Conservation (phyloP, 1,140 invertebrate species). For the Zophobas atratus region DNA sequence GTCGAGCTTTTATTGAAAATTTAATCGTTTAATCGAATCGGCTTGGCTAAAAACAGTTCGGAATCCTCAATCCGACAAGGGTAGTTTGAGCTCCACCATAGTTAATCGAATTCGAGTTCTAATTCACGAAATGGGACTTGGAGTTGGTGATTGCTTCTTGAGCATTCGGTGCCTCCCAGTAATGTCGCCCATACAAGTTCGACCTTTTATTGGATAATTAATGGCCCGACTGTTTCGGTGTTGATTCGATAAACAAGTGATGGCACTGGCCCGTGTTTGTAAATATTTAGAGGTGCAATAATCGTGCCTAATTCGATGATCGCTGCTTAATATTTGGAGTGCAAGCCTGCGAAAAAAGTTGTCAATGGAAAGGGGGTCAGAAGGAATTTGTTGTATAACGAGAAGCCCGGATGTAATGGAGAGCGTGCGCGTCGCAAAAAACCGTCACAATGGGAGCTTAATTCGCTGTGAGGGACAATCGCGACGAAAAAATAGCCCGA, state of each 20-base stretch:
- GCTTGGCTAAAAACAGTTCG: slow-evolving; percentile 33
- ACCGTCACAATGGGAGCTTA: slow-evolving; percentile 1
- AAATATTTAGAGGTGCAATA: too few relatives aligned
- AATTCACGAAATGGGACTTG: slow-evolving; percentile 38
- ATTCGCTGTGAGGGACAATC: slow-evolving; percentile 12
- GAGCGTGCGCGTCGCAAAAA: background rate
- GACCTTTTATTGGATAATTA: slow-evolving; percentile 33
- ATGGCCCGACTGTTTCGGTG: background rate
- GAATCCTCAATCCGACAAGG: slow-evolving; percentile 30
- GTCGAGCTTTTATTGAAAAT: slow-evolving; percentile 16
- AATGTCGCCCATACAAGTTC: slow-evolving; percentile 30
- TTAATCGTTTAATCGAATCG: slow-evolving; percentile 33
- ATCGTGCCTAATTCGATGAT: too few relatives aligned
- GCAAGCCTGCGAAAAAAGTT: too few relatives aligned
- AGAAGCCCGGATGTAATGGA: slow-evolving; percentile 25
- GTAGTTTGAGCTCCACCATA: slow-evolving; percentile 26
- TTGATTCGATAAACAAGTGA: background rate
- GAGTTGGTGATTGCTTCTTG: slow-evolving; percentile 30
- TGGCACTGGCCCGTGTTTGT: too few relatives aligned
- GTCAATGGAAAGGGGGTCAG: too few relatives aligned
- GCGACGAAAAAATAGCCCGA: slow-evolving; percentile 44
- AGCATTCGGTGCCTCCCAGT: slow-evolving; percentile 23
- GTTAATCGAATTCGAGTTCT: slow-evolving; percentile 39
- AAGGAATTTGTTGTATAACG: background rate
- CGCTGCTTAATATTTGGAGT: too few relatives aligned